These are phyloP conservation scores for Lepeophtheirus salmonis DNA, from an alignment of 1,140 invertebrate species.

Conservation along the genomic window DNA sequence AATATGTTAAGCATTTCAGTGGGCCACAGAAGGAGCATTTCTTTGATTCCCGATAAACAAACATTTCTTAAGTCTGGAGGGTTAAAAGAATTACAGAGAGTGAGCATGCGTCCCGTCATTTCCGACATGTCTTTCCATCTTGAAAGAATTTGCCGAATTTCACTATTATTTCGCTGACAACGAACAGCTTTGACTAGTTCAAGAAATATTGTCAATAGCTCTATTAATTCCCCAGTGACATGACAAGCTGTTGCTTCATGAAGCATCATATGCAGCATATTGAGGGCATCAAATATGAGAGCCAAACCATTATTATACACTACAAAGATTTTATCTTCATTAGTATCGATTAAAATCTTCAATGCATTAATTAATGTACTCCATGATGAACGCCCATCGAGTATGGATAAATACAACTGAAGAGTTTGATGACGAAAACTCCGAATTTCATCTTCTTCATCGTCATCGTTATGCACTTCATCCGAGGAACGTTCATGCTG, in stretches of 20 bases:
- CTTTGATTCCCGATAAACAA: constrained; percentile 58
- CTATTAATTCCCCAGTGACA: constrained; percentile 57
- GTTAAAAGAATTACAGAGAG: constrained; percentile 71
- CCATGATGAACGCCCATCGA: constrained; percentile 66
- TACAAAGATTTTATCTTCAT: constrained; percentile 67
- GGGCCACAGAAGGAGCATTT: constrained; percentile 58
- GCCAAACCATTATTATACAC: constrained; percentile 68
- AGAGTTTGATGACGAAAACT: constrained; percentile 60
- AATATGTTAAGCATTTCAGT: constrained; percentile 60
- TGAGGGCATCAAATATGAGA: constrained; percentile 68
- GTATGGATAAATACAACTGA: constrained; percentile 51
- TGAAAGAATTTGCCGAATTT: constrained; percentile 40
- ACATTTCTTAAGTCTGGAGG: constrained; percentile 59
- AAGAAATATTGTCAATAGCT: constrained; percentile 53
- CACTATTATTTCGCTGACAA: constrained; percentile 36
- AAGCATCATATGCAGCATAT: constrained; percentile 76
- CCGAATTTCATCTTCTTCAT: constrained; percentile 56
- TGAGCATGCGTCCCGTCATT: constrained; percentile 57
- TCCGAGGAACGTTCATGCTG: constrained; percentile 29
- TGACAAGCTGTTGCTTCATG: constrained; percentile 79
- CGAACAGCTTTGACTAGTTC: constrained; percentile 38
- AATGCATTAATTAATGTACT: constrained; percentile 70
- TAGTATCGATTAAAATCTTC: constrained; percentile 62
- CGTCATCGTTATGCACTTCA: constrained; percentile 50
- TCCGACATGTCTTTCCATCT: constrained; percentile 64